These are phyloP conservation scores for Andrena cerasifolii DNA, from an alignment of 1,140 invertebrate species.

Conservation along the genomic window DNA sequence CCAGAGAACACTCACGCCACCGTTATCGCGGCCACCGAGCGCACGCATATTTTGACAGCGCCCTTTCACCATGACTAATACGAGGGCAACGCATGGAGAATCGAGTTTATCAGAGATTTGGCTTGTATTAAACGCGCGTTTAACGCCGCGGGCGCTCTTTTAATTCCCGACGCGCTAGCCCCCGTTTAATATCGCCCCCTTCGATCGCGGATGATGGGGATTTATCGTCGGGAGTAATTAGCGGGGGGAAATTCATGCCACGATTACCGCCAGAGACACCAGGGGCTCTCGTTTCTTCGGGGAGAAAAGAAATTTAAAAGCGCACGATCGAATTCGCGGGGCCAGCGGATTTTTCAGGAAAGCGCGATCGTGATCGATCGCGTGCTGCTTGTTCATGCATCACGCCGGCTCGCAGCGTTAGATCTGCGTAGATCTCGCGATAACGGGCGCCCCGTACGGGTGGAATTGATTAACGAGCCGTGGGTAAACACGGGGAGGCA, in stretches of 20 bases:
- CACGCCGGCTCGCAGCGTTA: background rate
- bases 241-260: constrained; percentile 13
- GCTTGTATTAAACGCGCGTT: background rate
- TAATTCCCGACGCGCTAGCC: constrained; percentile 1
- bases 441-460: background rate
- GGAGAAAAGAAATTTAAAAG: background rate
- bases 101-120: constrained; percentile 31
- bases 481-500: constrained; percentile 9
- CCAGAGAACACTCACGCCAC: no score
- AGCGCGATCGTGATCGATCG: background rate
- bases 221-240: constrained; percentile 37
- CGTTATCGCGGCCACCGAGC: constrained; percentile 11
- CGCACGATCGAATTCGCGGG: constrained; percentile 2
- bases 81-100: background rate
- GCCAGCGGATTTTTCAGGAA: background rate
- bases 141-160: constrained; percentile 2
- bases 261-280: background rate
- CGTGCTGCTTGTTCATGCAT: no score
- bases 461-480: constrained; percentile 30
- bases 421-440: constrained; percentile 7
- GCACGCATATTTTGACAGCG: constrained; percentile 24
- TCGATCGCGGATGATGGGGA: constrained; percentile 30
- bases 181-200: constrained; percentile 25
- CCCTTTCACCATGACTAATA: constrained; percentile 30
- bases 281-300: background rate